Base-by-base conservation (phyloP, 2,797 vertebrate genomes). In the Coregonus ussuriensis region DNA sequence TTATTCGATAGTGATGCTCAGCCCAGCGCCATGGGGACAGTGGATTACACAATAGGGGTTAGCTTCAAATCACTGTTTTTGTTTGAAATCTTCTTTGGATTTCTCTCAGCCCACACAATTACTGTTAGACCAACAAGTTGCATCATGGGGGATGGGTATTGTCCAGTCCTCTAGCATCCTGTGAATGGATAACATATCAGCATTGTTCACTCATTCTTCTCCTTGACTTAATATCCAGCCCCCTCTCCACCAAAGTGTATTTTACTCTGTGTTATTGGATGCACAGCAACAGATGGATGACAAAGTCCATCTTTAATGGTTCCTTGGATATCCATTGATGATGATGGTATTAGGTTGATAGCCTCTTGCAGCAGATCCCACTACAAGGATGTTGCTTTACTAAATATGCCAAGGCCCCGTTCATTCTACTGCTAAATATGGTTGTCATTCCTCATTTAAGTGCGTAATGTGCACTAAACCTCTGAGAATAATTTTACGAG, bases 1-100 rank as follows among this genome's bases (percentile, higher is more conserved):
- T 78, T 78, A 72, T 78, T 81, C 56, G 69, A 37, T 74, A 78
- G 52, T 72, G 79, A 85, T 84, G 79, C 69, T 74, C 77, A 35
- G 5, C 31, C 56, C 72, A 74, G 72, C 77, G 71, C 78, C 65
- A 81, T 72, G 18, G 75, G 70, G 70, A 79, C 69, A 65, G 62
- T 62, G 72, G 67, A 75, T 71, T 77, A 80, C 65, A 76, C 71
- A 68, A 85, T 76, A 74, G 37, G 37, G 37, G 37, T 6, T 76
- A 74, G 54, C 76, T 16, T 63, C 73, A 76, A 78, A 77, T 83
- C 53, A 78, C 33, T 31, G 69, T 6, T 68, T 78, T 83, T 59
- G 77, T 82, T 75, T 81, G 37, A 41, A 74, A 70, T 74, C 71
- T 41, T 67, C 31, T 56, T 76, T 14, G 35, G 74, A 59, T 76